phyloP scores from a whole-genome alignment of 2,888 invertebrate species.

The Epirrhoe alternata region DNA sequence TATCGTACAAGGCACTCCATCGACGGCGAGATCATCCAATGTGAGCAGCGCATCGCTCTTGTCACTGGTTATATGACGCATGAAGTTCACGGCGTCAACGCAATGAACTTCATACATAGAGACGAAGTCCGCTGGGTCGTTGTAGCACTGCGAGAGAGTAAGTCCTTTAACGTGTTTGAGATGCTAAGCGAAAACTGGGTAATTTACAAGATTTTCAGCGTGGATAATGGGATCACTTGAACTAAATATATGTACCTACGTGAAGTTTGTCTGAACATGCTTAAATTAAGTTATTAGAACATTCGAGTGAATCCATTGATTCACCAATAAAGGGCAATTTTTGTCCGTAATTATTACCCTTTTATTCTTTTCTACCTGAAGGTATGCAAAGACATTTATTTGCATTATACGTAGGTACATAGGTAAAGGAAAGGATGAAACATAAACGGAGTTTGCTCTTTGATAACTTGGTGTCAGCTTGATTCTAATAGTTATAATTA shows the following conservation, averaged over 20 bases:
- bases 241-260: too few relatives aligned
- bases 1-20: conserved; percentile 95
- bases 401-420: not conserved
- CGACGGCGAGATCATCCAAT: conserved; percentile 94
- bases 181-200: not conserved
- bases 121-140: conserved; percentile 95
- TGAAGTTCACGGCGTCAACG: conserved; percentile 93
- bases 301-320: too few relatives aligned
- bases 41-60: conserved; percentile 94
- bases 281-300: too few relatives aligned
- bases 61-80: conserved; percentile 96
- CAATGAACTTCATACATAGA: conserved; percentile 94
- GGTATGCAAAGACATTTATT: too few relatives aligned
- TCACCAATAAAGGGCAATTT: too few relatives aligned
- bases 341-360: too few relatives aligned
- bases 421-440: not conserved
- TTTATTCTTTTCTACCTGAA: too few relatives aligned
- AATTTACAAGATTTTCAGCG: not conserved
- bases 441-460: not conserved
- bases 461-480: conserved; percentile 3
- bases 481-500: conserved; percentile 1
- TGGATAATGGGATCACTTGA: too few relatives aligned
- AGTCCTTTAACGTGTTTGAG: conserved; percentile 43
- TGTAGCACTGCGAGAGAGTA: conserved; percentile 91
- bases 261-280: too few relatives aligned